Percentiles rank a stretch among this genome's conserved stretches.
Conservation (phyloP, 2,113 vertebrate genomes). For the Syrmaticus mikado region DNA sequence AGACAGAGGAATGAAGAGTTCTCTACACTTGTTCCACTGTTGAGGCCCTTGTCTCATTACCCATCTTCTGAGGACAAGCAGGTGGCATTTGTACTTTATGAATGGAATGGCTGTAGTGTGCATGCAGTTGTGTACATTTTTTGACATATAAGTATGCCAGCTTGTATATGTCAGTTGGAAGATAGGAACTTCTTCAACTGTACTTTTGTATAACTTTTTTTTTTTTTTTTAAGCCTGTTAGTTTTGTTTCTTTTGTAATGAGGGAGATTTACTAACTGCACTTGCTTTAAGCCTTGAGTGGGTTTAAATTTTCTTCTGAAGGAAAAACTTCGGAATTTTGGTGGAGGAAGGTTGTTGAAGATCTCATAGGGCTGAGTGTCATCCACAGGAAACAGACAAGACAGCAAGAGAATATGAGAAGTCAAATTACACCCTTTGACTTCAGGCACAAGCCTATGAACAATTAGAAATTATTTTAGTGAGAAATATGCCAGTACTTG, state of each 20-base stretch:
- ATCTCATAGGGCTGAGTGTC: neutral
- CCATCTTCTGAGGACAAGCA: no score
- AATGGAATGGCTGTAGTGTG: no score
- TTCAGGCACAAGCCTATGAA: neutral
- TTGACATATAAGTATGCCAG: constrained; percentile 14
- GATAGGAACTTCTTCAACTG: constrained; percentile 10
- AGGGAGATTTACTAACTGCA: neutral
- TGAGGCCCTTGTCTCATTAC: no score
- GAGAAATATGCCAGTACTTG: neutral
- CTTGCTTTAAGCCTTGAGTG: neutral
- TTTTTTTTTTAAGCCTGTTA: neutral
- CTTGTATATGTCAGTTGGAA: constrained; percentile 46
- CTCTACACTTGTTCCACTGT: no score
- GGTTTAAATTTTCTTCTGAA: neutral
- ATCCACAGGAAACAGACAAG: neutral
- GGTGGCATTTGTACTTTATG: no score
- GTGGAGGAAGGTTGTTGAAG: neutral
- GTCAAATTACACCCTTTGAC: neutral
- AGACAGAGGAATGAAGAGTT: no score
- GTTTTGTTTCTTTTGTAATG: neutral
- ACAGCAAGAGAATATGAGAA: neutral
- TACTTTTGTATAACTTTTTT: neutral
- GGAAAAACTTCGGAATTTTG: neutral
- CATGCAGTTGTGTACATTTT: neutral
- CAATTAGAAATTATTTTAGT: neutral